Evolutionary conservation across 2,113 vertebrate genomes (phyloP), one percentile per base, ranked within the genome.

Genomic region (Fregetta grallaria): DNA sequence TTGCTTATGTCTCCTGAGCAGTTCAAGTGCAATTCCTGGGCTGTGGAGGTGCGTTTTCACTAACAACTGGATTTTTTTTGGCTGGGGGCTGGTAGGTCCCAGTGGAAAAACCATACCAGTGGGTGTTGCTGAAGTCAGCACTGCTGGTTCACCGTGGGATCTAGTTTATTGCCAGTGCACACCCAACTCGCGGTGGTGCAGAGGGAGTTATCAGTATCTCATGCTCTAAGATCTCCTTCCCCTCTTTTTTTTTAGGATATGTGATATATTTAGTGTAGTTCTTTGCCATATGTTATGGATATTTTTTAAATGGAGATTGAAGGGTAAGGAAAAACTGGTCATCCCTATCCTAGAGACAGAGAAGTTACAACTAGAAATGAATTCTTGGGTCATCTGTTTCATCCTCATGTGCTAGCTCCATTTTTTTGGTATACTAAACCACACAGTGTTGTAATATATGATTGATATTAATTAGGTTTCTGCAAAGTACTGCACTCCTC

Each of bases 401-500:
- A 96, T 95, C 45, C 84, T 82, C 45, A 53, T 36, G 17, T 55
- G 52, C 79, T 94, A 86, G 59, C 65, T 74, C 59, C 16, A 25
- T 72, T 97, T 95, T 88, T 94, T 79, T 91, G 86, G 22, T 83
- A 25, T 75, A 76, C 52, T 85, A 94, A 97, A 95, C 67, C 83
- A 93, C 86, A 95, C 77, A 90, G 50, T 92, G 61, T 86, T 97
- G 83, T 96, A 97, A 97, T 97, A 78, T 93, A 97, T 97, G 98
- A 98, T 97, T 97, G 97, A 97, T 98, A 98, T 97, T 98, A 98
- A 98, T 98, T 98, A 98, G 97, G 88, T 97, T 98, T 98, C 90
- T 97, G 88, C 86, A 93, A 97, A 97, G 87, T 92, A 97, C 92
- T 71, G 87, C 76, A 90, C 87, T 98, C 92, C 82, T 98, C 95